These are phyloP conservation scores for Trachops cirrhosus DNA, from an alignment of 2,797 vertebrate species.

Conservation along the genomic window DNA sequence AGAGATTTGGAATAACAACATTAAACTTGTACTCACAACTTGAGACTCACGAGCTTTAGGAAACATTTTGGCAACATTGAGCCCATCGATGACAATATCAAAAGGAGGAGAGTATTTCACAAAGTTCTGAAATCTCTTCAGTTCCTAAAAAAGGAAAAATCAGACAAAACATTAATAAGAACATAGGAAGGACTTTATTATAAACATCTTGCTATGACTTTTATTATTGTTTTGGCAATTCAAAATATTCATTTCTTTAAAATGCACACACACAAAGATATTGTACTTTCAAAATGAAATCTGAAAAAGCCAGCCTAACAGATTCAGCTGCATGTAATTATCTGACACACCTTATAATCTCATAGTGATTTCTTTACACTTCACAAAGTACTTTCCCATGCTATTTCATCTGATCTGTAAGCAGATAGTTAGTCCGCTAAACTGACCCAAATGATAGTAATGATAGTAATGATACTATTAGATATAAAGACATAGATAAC, in stretches of 20 bases:
- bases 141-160: conserved; percentile 80
- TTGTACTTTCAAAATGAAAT: background rate
- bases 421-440: background rate
- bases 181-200: background rate
- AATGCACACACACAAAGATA: background rate
- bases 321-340: background rate
- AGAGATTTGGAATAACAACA: conserved; percentile 33
- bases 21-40: conserved; percentile 87
- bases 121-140: conserved; percentile 90
- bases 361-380: background rate
- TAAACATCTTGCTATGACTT: conserved; percentile 14
- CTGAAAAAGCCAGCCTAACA: background rate
- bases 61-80: conserved; percentile 90
- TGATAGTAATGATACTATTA: background rate
- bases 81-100: conserved; percentile 95
- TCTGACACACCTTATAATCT: background rate
- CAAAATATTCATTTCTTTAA: conserved; percentile 13
- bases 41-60: conserved; percentile 82
- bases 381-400: background rate
- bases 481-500: background rate
- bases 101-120: conserved; percentile 87
- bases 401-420: background rate
- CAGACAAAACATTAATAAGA: conserved; percentile 54
- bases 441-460: background rate
- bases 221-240: background rate